Base-by-base conservation (phyloP, 2,113 vertebrate species). In the Carollia perspicillata region DNA sequence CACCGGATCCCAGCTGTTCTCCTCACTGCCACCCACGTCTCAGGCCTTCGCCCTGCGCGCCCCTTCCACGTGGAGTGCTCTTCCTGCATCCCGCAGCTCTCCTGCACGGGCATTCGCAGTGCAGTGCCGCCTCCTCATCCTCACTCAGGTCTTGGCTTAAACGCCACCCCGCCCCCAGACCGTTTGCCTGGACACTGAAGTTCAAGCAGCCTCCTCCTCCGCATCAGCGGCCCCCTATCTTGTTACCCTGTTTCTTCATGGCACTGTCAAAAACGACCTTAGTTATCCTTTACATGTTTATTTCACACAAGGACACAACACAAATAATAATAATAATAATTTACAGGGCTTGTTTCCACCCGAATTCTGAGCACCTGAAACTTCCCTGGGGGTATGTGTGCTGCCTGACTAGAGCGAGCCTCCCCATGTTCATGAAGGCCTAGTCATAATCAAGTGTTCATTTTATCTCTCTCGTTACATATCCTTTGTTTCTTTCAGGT, bases 401-500 rank as follows among this genome's bases (percentile, higher is more conserved):
- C 22, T 55, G 18, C 37, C 30, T 69, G 16, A 75, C 30, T 6
- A 7, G 30, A 63, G 4, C 42, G n/a, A 37, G 28, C 9, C 23
- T 63, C 26, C 16, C 11, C 8, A 26, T 3, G 12, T 44, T 60
- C 20, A 28, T 2, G 37, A 69, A 94, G 47, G 3, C 13, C 35
- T 58, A 30, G 35, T 83, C 66, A 89, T 40, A 53, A 8, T 4
- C 18, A 66, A 10, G 5, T 37, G 18, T 47, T 65, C 53, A 35
- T 40, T 30, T 79, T 23, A 30, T 66, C 1, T 84, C 37, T 42
- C 18, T 78, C 30, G 17, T 42, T 49, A 85, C 83, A 92, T 84
- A 14, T 40, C 58, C 11, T 5, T 90, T 3, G 69, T 92, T 95
- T 80, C 51, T 97, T 96, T 80, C 93, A 98, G 98, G 96, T 99